Percentiles rank a stretch among this genome's conserved stretches.
phyloP scores from a whole-genome alignment of 1,140 invertebrate genomes.

The Zaprionus inermis region DNA sequence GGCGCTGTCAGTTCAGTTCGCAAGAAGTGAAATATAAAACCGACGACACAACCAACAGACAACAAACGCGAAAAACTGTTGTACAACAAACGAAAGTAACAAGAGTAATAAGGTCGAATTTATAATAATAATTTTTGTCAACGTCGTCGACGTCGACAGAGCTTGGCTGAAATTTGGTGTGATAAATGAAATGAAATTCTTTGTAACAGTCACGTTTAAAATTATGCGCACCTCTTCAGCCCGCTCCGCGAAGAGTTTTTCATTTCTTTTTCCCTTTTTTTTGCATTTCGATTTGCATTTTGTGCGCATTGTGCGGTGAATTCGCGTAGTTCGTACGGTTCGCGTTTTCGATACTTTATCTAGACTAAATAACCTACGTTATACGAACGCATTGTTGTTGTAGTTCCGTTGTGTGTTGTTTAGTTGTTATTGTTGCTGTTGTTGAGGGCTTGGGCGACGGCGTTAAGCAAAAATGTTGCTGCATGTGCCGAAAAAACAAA shows the following conservation, averaged over 20 bases:
- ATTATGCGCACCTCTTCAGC: constrained; percentile 56
- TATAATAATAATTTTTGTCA: constrained; percentile 80
- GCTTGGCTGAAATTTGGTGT: constrained; percentile 55
- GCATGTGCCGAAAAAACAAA: constrained; percentile 43
- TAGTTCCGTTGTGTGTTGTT: constrained; percentile 22
- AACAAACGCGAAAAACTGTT: constrained; percentile 36
- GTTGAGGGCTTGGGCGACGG: constrained; percentile 52
- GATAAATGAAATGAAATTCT: constrained; percentile 79
- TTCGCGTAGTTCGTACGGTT: constrained; percentile 19
- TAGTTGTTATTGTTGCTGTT: constrained; percentile 31
- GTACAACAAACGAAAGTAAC: constrained; percentile 75
- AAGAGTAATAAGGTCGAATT: constrained; percentile 82
- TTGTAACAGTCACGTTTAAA: constrained; percentile 80
- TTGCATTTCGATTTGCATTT: constrained; percentile 30
- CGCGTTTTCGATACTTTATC: constrained; percentile 64
- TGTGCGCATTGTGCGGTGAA: constrained; percentile 33
- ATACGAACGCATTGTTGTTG: constrained; percentile 34
- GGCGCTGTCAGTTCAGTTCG: constrained; percentile 8
- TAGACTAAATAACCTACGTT: constrained; percentile 17
- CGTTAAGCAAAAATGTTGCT: constrained; percentile 67
- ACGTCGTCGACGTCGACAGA: constrained; percentile 58
- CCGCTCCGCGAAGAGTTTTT: too few species aligned
- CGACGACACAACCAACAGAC: constrained; percentile 2
- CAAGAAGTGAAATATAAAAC: constrained; percentile 40
- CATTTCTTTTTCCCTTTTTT: constrained; percentile 29